Conservation (phyloP, 1,140 invertebrate genomes). For the Popillia japonica region DNA sequence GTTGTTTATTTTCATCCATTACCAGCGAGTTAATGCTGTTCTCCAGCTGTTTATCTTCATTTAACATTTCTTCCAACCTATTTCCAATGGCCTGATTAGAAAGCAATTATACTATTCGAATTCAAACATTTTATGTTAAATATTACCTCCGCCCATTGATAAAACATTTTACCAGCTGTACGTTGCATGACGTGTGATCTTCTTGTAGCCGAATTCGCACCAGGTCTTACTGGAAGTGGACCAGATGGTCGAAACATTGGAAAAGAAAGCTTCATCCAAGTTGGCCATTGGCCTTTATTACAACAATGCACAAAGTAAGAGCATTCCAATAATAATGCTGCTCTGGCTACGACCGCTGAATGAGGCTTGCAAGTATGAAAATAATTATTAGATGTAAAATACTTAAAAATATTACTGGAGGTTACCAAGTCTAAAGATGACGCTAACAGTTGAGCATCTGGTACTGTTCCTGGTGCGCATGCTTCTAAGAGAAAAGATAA, state of each 20-base stretch:
- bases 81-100: slow-evolving; percentile 70
- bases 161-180: slow-evolving; percentile 94
- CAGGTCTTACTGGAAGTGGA: slow-evolving; percentile 61
- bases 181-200: slow-evolving; percentile 85
- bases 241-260: slow-evolving; percentile 82
- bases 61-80: slow-evolving; percentile 83
- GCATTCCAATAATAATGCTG: slow-evolving; percentile 92
- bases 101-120: slow-evolving; percentile 39
- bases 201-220: slow-evolving; percentile 67
- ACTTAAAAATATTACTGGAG: not conserved
- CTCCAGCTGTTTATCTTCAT: slow-evolving; percentile 77
- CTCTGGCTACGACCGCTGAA: slow-evolving; percentile 90
- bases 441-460: slow-evolving; percentile 95
- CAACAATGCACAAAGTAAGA: slow-evolving; percentile 96
- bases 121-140: slow-evolving; percentile 54
- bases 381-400: not conserved
- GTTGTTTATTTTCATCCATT: slow-evolving; percentile 82
- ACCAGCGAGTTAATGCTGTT: slow-evolving; percentile 75
- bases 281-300: slow-evolving; percentile 97
- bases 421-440: slow-evolving; percentile 92
- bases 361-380: slow-evolving; percentile 75
- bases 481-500: slow-evolving; percentile 93
- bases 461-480: slow-evolving; percentile 92
- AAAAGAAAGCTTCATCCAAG: slow-evolving; percentile 91
- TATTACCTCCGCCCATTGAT: slow-evolving; percentile 93